Percentiles rank a stretch among this genome's conserved stretches.
phyloP scores from a whole-genome alignment of 2,113 vertebrate genomes.

The Vireo altiloquus region DNA sequence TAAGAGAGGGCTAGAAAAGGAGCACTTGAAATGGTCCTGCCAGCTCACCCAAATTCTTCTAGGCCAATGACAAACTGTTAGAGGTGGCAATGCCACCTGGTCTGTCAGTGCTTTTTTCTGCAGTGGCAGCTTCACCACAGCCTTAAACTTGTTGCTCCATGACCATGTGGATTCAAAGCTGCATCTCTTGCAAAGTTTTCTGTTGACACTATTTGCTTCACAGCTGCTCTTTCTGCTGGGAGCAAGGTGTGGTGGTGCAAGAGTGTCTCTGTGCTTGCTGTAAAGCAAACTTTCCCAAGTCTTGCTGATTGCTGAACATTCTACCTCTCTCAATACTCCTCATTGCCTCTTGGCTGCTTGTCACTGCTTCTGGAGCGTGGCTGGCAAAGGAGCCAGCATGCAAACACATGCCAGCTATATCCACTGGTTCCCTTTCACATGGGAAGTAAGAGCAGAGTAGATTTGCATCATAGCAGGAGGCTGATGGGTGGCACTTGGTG shows the following conservation, averaged over 20 bases:
- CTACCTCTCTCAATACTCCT: not conserved
- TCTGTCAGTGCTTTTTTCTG: not conserved
- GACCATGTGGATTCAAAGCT: not conserved
- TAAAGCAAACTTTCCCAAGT: not conserved
- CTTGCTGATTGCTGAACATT: not conserved
- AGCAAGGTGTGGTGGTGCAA: not conserved
- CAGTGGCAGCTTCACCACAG: not conserved
- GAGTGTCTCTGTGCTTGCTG: not conserved
- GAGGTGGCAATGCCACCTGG: not conserved
- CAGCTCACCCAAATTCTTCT: not conserved
- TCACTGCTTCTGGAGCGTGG: not conserved
- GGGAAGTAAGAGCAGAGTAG: not conserved
- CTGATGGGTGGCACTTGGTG: not conserved
- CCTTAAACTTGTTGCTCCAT: not conserved
- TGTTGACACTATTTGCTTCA: not conserved
- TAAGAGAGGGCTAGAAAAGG: not conserved
- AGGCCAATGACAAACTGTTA: not conserved
- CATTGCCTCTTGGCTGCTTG: not conserved
- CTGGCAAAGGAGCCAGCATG: not conserved
- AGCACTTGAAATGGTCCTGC: not conserved
- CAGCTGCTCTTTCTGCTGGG: not conserved
- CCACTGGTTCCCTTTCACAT: not conserved
- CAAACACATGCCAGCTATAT: fast-evolving
- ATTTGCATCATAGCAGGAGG: not conserved
- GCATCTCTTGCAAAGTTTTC: not conserved